phyloP scores from a whole-genome alignment of 2,797 vertebrate genomes.

The Sebastes taczanowskii region DNA sequence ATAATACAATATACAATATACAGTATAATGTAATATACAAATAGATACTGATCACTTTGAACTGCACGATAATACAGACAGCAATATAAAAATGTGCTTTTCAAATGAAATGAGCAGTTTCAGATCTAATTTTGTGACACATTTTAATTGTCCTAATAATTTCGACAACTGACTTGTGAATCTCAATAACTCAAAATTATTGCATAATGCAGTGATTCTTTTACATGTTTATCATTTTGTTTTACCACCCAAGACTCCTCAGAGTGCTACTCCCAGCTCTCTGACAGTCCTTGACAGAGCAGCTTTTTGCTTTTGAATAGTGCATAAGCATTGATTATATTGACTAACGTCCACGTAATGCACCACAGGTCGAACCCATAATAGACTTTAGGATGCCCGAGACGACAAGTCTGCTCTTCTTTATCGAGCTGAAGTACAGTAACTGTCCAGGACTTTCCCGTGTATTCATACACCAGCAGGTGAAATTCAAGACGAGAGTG shows the following conservation, averaged over 20 bases:
- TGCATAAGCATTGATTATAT: conserved; percentile 54
- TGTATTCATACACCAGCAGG: conserved; percentile 8
- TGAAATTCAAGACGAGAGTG: background rate
- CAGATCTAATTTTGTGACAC: background rate
- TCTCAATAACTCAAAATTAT: background rate
- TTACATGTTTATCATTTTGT: background rate
- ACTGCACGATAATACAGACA: background rate
- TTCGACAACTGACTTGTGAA: background rate
- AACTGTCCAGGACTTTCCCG: background rate
- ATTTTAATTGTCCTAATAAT: background rate
- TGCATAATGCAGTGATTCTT: background rate
- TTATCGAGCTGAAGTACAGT: background rate
- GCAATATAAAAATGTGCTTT: background rate
- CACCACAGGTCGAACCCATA: conserved; percentile 27
- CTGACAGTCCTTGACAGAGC: background rate
- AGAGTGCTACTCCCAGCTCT: background rate
- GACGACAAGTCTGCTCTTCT: conserved; percentile 18
- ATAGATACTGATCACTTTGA: background rate
- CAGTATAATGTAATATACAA: background rate
- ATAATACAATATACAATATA: background rate
- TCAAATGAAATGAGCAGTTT: background rate
- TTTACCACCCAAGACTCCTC: background rate
- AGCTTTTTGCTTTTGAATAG: conserved; percentile 39
- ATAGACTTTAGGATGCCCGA: conserved; percentile 33
- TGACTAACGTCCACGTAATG: conserved; percentile 30